Base-by-base conservation (phyloP, 2,113 vertebrate genomes). In the Casuarius casuarius region DNA sequence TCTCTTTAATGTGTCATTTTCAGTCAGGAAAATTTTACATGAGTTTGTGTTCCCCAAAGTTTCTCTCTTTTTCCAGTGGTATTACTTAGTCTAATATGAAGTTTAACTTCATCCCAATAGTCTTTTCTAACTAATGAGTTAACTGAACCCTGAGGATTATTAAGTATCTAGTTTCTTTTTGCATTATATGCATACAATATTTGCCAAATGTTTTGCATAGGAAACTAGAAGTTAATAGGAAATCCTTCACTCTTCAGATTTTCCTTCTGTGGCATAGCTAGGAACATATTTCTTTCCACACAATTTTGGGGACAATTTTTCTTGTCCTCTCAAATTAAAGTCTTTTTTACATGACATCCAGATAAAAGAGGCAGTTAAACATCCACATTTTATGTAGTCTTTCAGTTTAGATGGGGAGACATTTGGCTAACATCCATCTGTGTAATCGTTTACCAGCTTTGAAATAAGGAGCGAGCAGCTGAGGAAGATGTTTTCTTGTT, bases 191-290 rank as follows among this genome's bases (percentile, higher is more conserved):
- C 10, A 35, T 21, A 56, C 4, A 13, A 26, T 49, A 7, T 44
- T 40, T 42, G 29, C 10, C 1, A 71, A 66, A 71, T 31, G 0
- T 3, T 72, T 70, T 4, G 0, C 62, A 26, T 7, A 62, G 2
- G 7, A 90, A 92, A 70, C 5, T 38, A 52, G 44, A 83, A 61
- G 40, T 58, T 40, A 17, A 68, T 28, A 79, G 20, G 63, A 76
- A 86, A 7, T 0, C 2, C 5, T 59, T 12, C 15, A 7, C 0
- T 86, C 6, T 9, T 66, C 8, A 71, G 19, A 2, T 56, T 92
- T 90, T 94, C 12, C 12, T 42, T 84, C 10, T 48, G 49, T 11
- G 33, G 16, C 29, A 12, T 16, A 70, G 11, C 58, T 84, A 68
- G 23, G 46, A 3, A 10, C 38, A n/a, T 2, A 5, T 42, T 46